Evolutionary conservation across 2,888 invertebrate species (phyloP), one percentile per base, ranked within the genome.

Genomic region (Latrodectus elegans): DNA sequence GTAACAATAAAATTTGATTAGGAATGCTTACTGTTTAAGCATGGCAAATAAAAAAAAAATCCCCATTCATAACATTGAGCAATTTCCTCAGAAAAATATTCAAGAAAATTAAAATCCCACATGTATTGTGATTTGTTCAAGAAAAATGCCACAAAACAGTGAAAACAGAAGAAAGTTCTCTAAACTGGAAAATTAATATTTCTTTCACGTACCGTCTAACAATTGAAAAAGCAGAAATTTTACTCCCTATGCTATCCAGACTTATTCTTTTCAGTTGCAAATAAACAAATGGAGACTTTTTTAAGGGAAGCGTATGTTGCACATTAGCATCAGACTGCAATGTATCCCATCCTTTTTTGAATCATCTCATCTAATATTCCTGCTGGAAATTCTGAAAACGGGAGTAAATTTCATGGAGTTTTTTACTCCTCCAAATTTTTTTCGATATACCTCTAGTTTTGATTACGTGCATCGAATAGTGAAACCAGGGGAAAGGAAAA

Each of bases 401-500:
- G 53, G 55, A 67, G 70, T 76, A 64, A 83, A 76, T 71, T 83
- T 65, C 53, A 52, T 22, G 53, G 68, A 22, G n/a, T n/a, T 82
- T 68, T 74, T 68, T 74, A n/a, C 17, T 26, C 17, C 52, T 51
- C 64, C 81, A 52, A 72, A 26, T 26, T 76, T 70, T 64, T 71
- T 52, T 74, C 81, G 73, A 81, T 74, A 67, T 53, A 74, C 10
- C 73, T 60, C 22, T n/a, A 68, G n/a, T 14, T 15, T n/a, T 82
- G 83, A 83, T 83, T 76, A 83, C 83, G 83, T 77, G 83, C 83
- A 10, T 22, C 12, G 83, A 76, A 83, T 83, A 15, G 53, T 60
- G 8, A 64, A 52, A 76, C n/a, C n/a, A 60, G 79, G 14, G 49
- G 17, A 22, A 15, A 52, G 49, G 22, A 64, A 75, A 52, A 53